phyloP scores from a whole-genome alignment of 2,113 vertebrate species.

The Strix uralensis region DNA sequence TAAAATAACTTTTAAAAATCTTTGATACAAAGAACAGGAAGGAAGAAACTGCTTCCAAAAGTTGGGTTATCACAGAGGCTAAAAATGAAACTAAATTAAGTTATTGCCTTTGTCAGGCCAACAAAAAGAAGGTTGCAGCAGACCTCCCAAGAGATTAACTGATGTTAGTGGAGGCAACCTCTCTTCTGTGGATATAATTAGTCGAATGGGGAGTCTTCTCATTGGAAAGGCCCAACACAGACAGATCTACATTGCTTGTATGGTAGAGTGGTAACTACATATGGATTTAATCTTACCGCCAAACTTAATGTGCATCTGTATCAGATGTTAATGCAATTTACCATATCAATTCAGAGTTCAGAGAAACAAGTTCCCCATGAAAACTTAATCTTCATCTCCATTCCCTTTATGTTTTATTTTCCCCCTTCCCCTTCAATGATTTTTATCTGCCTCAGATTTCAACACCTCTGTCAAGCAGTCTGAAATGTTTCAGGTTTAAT shows the following conservation, averaged over 20 bases:
- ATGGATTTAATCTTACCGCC: conserved; percentile 44
- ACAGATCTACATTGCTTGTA: background rate
- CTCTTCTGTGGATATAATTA: background rate
- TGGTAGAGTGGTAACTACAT: background rate
- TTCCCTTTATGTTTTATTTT: conserved; percentile 11
- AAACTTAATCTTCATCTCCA: background rate
- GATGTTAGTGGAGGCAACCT: background rate
- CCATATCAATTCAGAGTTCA: conserved; percentile 2
- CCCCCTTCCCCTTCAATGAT: background rate
- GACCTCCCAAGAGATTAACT: background rate
- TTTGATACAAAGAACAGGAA: background rate
- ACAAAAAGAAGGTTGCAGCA: background rate
- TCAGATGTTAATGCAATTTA: conserved; percentile 41
- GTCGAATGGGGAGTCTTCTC: background rate
- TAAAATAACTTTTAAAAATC: background rate
- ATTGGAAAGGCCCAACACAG: background rate
- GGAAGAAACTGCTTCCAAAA: background rate
- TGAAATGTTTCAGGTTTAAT: background rate
- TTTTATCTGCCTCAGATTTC: conserved; percentile 58
- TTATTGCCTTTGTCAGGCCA: background rate
- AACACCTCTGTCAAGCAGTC: conserved; percentile 20
- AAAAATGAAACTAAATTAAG: background rate
- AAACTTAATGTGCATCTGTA: background rate
- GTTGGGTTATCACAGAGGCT: background rate
- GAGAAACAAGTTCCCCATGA: conserved; percentile 21